Percentiles rank a stretch among this genome's conserved stretches.
These are phyloP conservation scores for Poeciliopsis gracilis DNA, from an alignment of 2,797 vertebrate species.

Conservation along the genomic window DNA sequence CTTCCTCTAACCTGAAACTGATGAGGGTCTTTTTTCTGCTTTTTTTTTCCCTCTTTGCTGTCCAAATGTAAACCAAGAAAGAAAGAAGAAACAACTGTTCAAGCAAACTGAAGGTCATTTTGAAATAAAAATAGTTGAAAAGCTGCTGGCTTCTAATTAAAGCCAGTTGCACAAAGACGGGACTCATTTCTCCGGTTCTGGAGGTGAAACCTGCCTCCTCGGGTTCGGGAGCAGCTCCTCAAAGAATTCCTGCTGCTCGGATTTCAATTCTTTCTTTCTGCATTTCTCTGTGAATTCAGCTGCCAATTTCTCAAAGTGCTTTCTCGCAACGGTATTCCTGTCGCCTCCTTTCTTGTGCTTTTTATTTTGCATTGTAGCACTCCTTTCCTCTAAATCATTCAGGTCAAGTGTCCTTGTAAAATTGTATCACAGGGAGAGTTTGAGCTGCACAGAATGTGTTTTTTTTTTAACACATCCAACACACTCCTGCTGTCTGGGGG, in stretches of 20 bases:
- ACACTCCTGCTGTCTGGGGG: conserved; percentile 32
- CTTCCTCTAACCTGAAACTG: not conserved
- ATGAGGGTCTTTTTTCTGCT: not conserved
- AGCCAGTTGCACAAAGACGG: conserved; percentile 26
- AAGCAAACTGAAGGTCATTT: conserved; percentile 37
- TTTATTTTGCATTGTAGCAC: conserved; percentile 38
- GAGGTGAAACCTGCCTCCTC: conserved; percentile 19
- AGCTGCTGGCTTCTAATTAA: conserved; percentile 21
- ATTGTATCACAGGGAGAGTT: conserved; percentile 50
- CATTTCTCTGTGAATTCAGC: conserved; percentile 24
- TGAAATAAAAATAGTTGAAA: conserved; percentile 1
- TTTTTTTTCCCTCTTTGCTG: not conserved
- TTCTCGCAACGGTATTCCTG: conserved; percentile 35
- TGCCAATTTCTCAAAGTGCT: conserved; percentile 62
- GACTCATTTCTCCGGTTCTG: conserved; percentile 25
- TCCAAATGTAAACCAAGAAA: conserved; percentile 29
- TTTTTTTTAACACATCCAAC: conserved; percentile 36
- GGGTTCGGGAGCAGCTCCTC: conserved; percentile 18
- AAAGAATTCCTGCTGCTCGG: conserved; percentile 25
- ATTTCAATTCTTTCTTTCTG: not conserved
- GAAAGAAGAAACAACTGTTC: conserved; percentile 1
- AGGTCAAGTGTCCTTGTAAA: conserved; percentile 78
- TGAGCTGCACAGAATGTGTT: conserved; percentile 62
- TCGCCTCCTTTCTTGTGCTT: conserved; percentile 35
- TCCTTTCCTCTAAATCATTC: conserved; percentile 53